Conservation (phyloP, 1,140 invertebrate species). For the Goniozus legneri region DNA sequence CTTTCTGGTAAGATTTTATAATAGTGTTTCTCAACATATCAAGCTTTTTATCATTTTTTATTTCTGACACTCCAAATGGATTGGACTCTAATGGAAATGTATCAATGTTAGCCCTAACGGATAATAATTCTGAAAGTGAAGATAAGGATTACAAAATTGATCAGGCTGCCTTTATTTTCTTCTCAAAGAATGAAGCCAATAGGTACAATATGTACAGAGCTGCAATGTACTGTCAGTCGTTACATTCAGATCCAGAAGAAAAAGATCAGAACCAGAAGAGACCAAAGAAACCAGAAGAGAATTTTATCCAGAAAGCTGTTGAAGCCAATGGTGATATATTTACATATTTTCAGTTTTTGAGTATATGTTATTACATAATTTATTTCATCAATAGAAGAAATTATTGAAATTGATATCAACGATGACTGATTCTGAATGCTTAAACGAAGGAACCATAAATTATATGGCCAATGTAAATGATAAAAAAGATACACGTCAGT, state of each 20-base stretch:
- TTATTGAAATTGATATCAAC: conserved; percentile 41
- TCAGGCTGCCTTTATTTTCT: conserved; percentile 66
- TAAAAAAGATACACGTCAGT: conserved; percentile 11
- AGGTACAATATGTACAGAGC: conserved; percentile 66
- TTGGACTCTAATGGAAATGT: too few relatives aligned
- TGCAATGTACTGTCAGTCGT: conserved; percentile 67
- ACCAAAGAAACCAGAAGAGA: conserved; percentile 8
- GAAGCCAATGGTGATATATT: conserved; percentile 37
- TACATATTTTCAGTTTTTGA: neutral
- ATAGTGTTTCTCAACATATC: neutral
- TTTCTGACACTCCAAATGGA: conserved; percentile 25
- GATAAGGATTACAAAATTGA: conserved; percentile 48
- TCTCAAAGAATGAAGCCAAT: conserved; percentile 60
- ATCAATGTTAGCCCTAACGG: conserved; percentile 41
- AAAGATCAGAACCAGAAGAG: conserved; percentile 55
- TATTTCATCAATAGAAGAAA: too few relatives aligned
- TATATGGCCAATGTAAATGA: too few relatives aligned
- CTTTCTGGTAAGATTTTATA: conserved; percentile 47
- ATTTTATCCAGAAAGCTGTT: conserved; percentile 17
- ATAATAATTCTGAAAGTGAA: conserved; percentile 54
- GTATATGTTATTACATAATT: too few relatives aligned
- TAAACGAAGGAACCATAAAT: conserved; percentile 54
- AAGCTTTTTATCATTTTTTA: neutral
- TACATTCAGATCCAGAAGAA: conserved; percentile 64
- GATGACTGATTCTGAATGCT: conserved; percentile 47